Conservation (phyloP, 2,888 invertebrate genomes). For the Spodoptera picta region DNA sequence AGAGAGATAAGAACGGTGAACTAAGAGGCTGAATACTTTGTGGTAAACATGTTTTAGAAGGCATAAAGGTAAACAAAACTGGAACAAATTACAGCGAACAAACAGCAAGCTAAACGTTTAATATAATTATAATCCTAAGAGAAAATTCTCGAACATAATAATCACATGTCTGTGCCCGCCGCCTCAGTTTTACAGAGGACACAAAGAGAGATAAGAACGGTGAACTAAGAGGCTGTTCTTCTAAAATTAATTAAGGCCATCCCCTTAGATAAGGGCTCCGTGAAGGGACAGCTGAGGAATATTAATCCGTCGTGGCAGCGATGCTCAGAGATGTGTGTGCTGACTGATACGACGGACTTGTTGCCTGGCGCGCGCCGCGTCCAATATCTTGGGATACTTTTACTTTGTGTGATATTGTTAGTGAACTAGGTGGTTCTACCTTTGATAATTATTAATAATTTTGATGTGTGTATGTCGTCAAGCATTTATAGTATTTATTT, state of each 20-base stretch:
- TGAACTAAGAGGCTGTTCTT: constrained; percentile 39
- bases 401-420: too few species aligned
- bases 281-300: constrained; percentile 38
- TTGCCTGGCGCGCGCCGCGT: constrained; percentile 1
- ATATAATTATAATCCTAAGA: neutral
- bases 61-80: too few species aligned
- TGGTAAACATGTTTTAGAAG: too few species aligned
- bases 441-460: too few species aligned
- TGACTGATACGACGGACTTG: constrained; percentile 23
- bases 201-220: constrained; percentile 28
- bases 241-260: constrained; percentile 52
- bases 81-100: too few species aligned
- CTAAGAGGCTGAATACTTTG: neutral
- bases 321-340: constrained; percentile 21
- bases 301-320: constrained; percentile 40
- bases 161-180: constrained; percentile 2
- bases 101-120: neutral
- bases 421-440: too few species aligned
- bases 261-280: constrained; percentile 34
- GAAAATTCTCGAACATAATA: constrained; percentile 8
- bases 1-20: constrained; percentile 29
- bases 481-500: too few species aligned
- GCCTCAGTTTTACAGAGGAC: constrained; percentile 27
- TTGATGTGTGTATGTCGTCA: too few species aligned
- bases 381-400: neutral